Evolutionary conservation across 2,888 invertebrate genomes (phyloP).

Genomic region (Subacronicta megacephala): DNA sequence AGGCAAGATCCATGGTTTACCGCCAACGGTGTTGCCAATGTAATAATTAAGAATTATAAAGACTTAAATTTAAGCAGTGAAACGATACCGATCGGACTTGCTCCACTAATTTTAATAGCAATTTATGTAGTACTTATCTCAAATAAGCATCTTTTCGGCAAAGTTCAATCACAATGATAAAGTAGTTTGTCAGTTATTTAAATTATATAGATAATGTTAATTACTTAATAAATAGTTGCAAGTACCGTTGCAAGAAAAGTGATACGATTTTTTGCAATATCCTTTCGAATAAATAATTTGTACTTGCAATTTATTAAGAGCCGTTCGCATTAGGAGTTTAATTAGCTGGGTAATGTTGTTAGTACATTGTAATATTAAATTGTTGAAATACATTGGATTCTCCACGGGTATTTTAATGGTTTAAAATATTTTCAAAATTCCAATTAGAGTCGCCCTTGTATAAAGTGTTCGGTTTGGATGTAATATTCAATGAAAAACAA

Average conservation of each 20-base stretch:
- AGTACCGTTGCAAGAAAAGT: slow-evolving; percentile 16
- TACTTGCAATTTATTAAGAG: neutral
- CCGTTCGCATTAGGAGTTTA: slow-evolving; percentile 5
- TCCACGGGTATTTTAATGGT: slow-evolving; percentile 4
- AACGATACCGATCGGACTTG: slow-evolving; percentile 64
- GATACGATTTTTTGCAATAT: slow-evolving; percentile 28
- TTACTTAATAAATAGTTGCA: slow-evolving; percentile 45
- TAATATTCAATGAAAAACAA: neutral
- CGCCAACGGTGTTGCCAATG: slow-evolving; percentile 48
- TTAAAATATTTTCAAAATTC: slow-evolving; percentile 14
- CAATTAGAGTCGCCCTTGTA: neutral
- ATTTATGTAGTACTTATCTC: slow-evolving; percentile 68
- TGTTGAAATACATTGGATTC: neutral
- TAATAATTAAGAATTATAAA: slow-evolving; percentile 60
- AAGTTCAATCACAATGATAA: slow-evolving; percentile 64
- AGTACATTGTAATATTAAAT: neutral
- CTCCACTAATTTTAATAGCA: slow-evolving; percentile 71
- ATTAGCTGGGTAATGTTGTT: slow-evolving; percentile 7
- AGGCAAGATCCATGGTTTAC: slow-evolving; percentile 43
- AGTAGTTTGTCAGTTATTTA: slow-evolving; percentile 52
- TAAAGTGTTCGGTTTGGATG: neutral
- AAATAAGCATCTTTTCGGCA: slow-evolving; percentile 71
- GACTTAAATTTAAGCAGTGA: slow-evolving; percentile 51
- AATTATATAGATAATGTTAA: slow-evolving; percentile 53
- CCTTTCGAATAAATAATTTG: slow-evolving; percentile 4